Conservation (phyloP, 2,888 invertebrate genomes). For the Mesochorus sp. region DNA sequence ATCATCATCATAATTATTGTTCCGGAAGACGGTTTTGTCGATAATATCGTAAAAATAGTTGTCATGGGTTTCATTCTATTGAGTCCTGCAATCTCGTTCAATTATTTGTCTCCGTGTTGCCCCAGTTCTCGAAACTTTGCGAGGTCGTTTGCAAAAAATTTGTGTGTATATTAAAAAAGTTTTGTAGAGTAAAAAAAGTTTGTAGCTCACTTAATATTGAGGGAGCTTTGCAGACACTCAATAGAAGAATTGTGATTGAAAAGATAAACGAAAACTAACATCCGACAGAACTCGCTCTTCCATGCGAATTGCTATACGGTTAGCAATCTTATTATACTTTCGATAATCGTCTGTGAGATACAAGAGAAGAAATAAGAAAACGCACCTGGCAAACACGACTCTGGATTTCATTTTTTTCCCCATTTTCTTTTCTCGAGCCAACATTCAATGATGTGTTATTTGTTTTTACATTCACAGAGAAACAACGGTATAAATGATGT, state of each 20-base stretch:
- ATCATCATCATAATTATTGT: slow-evolving; percentile 69
- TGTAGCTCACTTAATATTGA: slow-evolving; percentile 23
- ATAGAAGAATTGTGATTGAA: no score
- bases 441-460: not conserved
- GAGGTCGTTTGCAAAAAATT: not conserved
- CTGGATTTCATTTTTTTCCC: not conserved
- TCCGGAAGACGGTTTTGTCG: slow-evolving; percentile 78
- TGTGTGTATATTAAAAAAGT: slow-evolving; percentile 35
- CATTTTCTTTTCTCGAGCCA: not conserved
- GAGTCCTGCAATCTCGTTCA: slow-evolving; percentile 66
- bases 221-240: slow-evolving; percentile 56
- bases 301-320: not conserved
- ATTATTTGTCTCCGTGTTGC: slow-evolving; percentile 46
- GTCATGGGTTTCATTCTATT: slow-evolving; percentile 66
- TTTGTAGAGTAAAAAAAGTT: slow-evolving; percentile 39
- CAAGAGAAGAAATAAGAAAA: not conserved
- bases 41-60: slow-evolving; percentile 77
- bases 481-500: slow-evolving; percentile 22
- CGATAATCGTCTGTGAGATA: slow-evolving; percentile 9
- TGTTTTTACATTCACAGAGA: slow-evolving; percentile 44
- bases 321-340: slow-evolving; percentile 34
- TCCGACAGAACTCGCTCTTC: slow-evolving; percentile 51
- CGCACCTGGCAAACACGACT: not conserved
- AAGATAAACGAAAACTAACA: slow-evolving; percentile 54
- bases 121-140: slow-evolving; percentile 11